A percentile compares a stretch with the other conserved stretches of the same genome.
Evolutionary conservation across 1,140 invertebrate species (phyloP).

Genomic region (Brachionus calyciflorus): DNA sequence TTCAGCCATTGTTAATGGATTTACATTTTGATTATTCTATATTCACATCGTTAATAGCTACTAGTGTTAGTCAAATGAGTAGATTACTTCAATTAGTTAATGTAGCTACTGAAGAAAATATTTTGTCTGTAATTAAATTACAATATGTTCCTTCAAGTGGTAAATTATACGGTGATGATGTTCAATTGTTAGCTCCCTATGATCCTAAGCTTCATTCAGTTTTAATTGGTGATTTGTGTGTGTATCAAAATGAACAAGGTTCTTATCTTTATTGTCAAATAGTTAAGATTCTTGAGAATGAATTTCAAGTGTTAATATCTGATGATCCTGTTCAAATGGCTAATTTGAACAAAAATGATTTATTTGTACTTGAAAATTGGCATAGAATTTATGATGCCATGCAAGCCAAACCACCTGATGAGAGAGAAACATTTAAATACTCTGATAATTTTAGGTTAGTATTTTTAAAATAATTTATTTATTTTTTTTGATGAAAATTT

Average conservation of each 20-base stretch:
- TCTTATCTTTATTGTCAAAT: slow-evolving; percentile 41
- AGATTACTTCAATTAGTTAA: slow-evolving; percentile 27
- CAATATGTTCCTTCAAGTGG: slow-evolving; percentile 43
- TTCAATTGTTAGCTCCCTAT: background rate
- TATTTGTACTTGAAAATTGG: slow-evolving; percentile 47
- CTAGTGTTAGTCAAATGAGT: slow-evolving; percentile 22
- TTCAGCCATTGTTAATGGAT: background rate
- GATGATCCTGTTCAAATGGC: background rate
- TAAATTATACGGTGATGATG: slow-evolving; percentile 45
- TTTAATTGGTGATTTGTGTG: slow-evolving; percentile 41
- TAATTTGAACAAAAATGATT: slow-evolving; percentile 1
- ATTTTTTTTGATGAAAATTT: too few species aligned
- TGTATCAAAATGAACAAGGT: slow-evolving; percentile 12
- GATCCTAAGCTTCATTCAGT: slow-evolving; percentile 16
- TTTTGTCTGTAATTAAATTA: slow-evolving; percentile 43
- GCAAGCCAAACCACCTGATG: slow-evolving; percentile 9
- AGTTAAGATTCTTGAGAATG: background rate
- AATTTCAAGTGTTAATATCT: background rate
- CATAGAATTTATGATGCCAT: slow-evolving; percentile 42
- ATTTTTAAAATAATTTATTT: too few species aligned
- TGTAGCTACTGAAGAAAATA: slow-evolving; percentile 47
- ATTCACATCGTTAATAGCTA: slow-evolving; percentile 30
- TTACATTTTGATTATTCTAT: slow-evolving; percentile 31
- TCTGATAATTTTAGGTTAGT: background rate
- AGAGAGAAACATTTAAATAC: slow-evolving; percentile 42